Percentiles rank a stretch among this genome's conserved stretches.
These are phyloP conservation scores for Lochmaea crataegi DNA, from an alignment of 2,888 invertebrate species.

Conservation along the genomic window DNA sequence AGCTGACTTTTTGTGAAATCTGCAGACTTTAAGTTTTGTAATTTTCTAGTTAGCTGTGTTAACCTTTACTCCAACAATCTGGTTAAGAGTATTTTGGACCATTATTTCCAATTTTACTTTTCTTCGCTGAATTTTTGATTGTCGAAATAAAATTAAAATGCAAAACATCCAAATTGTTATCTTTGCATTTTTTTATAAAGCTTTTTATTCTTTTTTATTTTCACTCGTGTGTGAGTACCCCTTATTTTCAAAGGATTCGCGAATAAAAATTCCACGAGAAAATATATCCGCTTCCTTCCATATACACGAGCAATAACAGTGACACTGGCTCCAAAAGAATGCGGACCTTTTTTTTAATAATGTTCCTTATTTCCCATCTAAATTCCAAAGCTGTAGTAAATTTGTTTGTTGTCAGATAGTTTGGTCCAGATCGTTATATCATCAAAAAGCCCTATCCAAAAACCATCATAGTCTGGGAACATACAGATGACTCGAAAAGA, in stretches of 20 bases:
- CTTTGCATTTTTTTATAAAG: neutral
- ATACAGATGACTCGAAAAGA: neutral
- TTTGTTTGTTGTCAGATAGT: conserved; percentile 50
- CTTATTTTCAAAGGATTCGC: conserved; percentile 5
- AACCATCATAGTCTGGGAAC: conserved; percentile 20
- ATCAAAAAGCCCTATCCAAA: conserved; percentile 41
- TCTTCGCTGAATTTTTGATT: too few species aligned
- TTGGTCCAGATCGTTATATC: conserved; percentile 47
- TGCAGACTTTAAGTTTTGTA: too few species aligned
- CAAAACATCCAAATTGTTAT: neutral
- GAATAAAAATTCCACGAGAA: conserved; percentile 37
- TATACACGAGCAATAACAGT: conserved; percentile 41
- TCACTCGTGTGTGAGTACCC: neutral
- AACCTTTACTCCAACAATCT: too few species aligned
- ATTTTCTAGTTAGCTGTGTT: too few species aligned
- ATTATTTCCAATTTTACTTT: too few species aligned
- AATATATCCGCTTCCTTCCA: conserved; percentile 34
- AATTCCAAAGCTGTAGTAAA: conserved; percentile 47
- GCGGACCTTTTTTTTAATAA: conserved; percentile 45
- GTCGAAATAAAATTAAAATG: neutral
- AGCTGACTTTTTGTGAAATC: too few species aligned
- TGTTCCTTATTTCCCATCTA: conserved; percentile 45
- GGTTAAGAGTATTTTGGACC: too few species aligned
- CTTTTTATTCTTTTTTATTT: neutral
- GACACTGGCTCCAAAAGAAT: conserved; percentile 42